Percentiles rank a stretch among this genome's conserved stretches.
phyloP scores from a whole-genome alignment of 2,113 vertebrate species.

The Cinclus cinclus region DNA sequence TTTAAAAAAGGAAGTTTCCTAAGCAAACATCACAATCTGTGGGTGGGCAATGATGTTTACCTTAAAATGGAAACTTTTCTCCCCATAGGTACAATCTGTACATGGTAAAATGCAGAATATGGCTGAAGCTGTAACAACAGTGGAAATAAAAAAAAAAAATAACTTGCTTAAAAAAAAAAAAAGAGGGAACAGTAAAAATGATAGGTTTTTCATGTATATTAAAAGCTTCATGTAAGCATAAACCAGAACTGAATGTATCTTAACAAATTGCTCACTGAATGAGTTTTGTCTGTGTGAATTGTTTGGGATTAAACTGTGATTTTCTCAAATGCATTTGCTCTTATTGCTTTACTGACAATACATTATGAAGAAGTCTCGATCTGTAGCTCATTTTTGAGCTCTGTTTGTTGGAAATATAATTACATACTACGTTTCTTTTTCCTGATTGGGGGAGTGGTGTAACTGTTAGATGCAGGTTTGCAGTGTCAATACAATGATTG shows the following conservation, averaged over 20 bases:
- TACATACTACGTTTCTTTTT: background rate
- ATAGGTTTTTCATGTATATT: background rate
- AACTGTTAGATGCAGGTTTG: background rate
- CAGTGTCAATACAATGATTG: background rate
- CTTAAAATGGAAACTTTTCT: constrained; percentile 9
- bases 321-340: background rate
- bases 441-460: background rate
- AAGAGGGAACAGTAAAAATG: background rate
- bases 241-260: constrained; percentile 10
- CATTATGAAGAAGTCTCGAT: background rate
- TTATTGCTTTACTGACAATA: constrained; percentile 3
- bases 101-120: constrained; percentile 38
- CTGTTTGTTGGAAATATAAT: constrained; percentile 31
- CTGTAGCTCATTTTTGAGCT: background rate
- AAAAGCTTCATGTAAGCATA: background rate
- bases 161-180: constrained; percentile 12
- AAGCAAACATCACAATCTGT: constrained; percentile 1
- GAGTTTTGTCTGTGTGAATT: constrained; percentile 8
- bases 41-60: constrained; percentile 52
- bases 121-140: background rate
- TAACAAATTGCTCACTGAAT: constrained; percentile 17
- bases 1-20: constrained; percentile 10
- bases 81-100: background rate
- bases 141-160: background rate
- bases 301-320: constrained; percentile 5